Conservation (phyloP, 2,888 invertebrate genomes). For the Andrena bucephala region DNA sequence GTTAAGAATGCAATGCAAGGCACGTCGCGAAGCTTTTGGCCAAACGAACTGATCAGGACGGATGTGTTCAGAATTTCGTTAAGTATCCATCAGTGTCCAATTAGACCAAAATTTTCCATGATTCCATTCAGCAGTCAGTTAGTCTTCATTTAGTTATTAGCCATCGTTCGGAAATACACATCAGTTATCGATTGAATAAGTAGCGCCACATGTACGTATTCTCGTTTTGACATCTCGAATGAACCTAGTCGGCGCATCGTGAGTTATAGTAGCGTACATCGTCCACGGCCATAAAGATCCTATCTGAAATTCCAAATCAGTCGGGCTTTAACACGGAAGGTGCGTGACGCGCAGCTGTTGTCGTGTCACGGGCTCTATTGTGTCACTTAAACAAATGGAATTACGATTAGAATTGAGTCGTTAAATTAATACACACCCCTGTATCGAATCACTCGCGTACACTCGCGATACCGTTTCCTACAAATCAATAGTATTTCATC, state of each 20-base stretch:
- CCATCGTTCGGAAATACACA: neutral
- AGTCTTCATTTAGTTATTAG: too few relatives aligned
- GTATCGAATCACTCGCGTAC: neutral
- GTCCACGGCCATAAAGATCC: constrained; percentile 58
- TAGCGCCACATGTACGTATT: constrained; percentile 17
- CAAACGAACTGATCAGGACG: too few relatives aligned
- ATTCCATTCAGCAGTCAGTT: too few relatives aligned
- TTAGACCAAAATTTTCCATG: too few relatives aligned
- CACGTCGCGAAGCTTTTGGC: too few relatives aligned
- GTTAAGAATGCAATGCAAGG: too few relatives aligned
- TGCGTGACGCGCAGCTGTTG: constrained; percentile 19
- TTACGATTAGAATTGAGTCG: constrained; percentile 8
- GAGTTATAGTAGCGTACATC: constrained; percentile 51
- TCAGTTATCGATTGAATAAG: neutral
- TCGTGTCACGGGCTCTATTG: constrained; percentile 21
- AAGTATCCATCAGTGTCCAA: too few relatives aligned
- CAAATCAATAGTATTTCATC: too few relatives aligned
- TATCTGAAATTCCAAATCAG: constrained; percentile 51
- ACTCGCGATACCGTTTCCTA: neutral
- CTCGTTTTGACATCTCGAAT: constrained; percentile 7
- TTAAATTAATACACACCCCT: neutral
- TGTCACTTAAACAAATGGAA: constrained; percentile 15
- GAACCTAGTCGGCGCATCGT: constrained; percentile 19
- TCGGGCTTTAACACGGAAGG: constrained; percentile 21
- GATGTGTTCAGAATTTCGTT: too few relatives aligned